A percentile compares a stretch with the other conserved stretches of the same genome.
Evolutionary conservation across 2,888 invertebrate genomes (phyloP).

Genomic region (Panorpa germanica): DNA sequence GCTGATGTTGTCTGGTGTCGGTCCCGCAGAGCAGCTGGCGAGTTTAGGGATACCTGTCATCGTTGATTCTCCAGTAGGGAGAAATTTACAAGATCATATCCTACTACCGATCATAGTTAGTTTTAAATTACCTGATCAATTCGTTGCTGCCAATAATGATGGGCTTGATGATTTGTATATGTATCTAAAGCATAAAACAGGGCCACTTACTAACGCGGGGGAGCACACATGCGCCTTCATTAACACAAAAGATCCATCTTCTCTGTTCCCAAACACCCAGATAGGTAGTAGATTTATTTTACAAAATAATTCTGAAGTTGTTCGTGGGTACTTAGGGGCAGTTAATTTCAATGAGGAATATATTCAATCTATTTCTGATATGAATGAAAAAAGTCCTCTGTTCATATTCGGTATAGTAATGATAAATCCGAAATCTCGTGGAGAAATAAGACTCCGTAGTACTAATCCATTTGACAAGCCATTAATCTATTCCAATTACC

Average conservation of each 20-base stretch:
- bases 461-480: conserved; percentile 35
- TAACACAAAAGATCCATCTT: conserved; percentile 68
- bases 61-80: conserved; percentile 62
- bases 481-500: conserved; percentile 39
- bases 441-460: conserved; percentile 29
- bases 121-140: conserved; percentile 63
- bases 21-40: conserved; percentile 37
- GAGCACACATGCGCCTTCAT: conserved; percentile 79
- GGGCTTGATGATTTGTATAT: conserved; percentile 61
- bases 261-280: too few relatives aligned
- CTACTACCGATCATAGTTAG: conserved; percentile 66
- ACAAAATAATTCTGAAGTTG: too few relatives aligned
- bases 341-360: conserved; percentile 64
- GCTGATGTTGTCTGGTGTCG: conserved; percentile 62
- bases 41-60: conserved; percentile 41
- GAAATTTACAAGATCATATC: conserved; percentile 79
- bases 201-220: conserved; percentile 71
- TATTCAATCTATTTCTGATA: too few relatives aligned
- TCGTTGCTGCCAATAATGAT: conserved; percentile 66
- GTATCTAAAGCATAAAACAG: too few relatives aligned
- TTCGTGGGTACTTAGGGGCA: conserved; percentile 61
- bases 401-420: conserved; percentile 50
- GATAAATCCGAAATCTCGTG: conserved; percentile 27
- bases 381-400: too few relatives aligned
- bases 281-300: too few relatives aligned